Percentiles rank a stretch among this genome's conserved stretches.
Conservation (phyloP, 2,797 vertebrate species). For the Gambelia wislizenii region DNA sequence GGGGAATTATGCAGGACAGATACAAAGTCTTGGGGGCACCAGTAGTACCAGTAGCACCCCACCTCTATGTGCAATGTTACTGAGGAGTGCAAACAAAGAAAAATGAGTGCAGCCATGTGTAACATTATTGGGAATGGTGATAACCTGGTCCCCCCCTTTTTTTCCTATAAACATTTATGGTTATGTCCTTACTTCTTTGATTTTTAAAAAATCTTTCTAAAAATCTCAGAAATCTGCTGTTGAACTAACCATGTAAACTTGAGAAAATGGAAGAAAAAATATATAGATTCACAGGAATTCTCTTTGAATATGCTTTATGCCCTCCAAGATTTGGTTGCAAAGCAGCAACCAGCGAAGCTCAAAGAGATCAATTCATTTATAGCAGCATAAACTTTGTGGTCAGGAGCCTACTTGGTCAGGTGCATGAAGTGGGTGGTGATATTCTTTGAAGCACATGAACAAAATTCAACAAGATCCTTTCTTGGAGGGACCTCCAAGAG, state of each 20-base stretch:
- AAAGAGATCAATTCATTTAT: neutral
- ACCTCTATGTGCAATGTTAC: too few relatives aligned
- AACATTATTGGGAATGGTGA: neutral
- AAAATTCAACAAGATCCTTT: too few relatives aligned
- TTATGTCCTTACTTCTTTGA: neutral
- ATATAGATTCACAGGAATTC: too few relatives aligned
- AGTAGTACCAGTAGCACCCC: too few relatives aligned
- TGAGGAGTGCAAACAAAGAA: neutral
- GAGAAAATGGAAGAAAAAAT: too few relatives aligned
- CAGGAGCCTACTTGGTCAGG: neutral
- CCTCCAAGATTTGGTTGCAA: too few relatives aligned
- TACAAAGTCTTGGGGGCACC: too few relatives aligned
- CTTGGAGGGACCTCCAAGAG: too few relatives aligned
- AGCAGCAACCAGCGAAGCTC: neutral
- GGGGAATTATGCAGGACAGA: too few relatives aligned
- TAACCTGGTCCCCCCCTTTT: neutral
- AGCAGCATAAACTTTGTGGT: neutral
- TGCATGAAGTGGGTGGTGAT: neutral
- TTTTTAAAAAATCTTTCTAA: neutral
- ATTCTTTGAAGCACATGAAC: neutral
- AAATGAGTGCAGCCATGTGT: neutral
- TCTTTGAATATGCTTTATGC: too few relatives aligned
- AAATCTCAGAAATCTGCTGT: neutral
- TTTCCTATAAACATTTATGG: fast-evolving
- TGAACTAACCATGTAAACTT: too few relatives aligned